Evolutionary conservation across 2,888 invertebrate species (phyloP).

Genomic region (Caenorhabditis doughertyi): DNA sequence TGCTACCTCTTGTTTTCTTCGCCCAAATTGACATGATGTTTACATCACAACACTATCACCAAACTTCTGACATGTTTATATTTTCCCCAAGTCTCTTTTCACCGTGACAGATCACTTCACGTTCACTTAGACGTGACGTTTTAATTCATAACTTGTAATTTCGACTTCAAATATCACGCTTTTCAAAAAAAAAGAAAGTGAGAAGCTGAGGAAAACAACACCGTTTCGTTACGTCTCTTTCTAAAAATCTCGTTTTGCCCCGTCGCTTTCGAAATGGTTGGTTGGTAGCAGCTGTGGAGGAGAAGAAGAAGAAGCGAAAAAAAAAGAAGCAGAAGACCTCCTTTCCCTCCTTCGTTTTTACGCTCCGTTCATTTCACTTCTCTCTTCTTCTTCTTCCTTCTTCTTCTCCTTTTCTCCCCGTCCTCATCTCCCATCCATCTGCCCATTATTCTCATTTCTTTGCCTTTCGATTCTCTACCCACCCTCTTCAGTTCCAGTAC

Average conservation of each 20-base stretch:
- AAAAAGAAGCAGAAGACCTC: background rate
- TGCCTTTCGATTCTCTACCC: slow-evolving; percentile 3
- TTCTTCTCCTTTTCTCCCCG: background rate
- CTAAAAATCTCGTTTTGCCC: slow-evolving; percentile 24
- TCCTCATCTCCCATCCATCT: slow-evolving; percentile 11
- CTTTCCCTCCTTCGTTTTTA: slow-evolving; percentile 20
- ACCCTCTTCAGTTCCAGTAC: too few species aligned
- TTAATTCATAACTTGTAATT: too few species aligned
- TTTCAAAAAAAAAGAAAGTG: background rate
- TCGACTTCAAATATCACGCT: too few species aligned
- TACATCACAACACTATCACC: too few species aligned
- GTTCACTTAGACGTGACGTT: too few species aligned
- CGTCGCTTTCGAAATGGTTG: slow-evolving; percentile 16
- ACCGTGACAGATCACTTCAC: too few species aligned
- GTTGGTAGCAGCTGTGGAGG: slow-evolving; percentile 1
- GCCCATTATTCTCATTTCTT: slow-evolving; percentile 22
- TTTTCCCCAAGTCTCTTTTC: too few species aligned
- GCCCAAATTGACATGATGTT: too few species aligned
- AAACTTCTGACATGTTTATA: too few species aligned
- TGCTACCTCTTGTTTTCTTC: too few species aligned
- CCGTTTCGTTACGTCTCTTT: background rate
- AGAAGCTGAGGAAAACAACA: background rate
- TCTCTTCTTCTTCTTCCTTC: background rate
- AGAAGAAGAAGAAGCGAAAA: background rate
- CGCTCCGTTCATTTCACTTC: slow-evolving; percentile 20